Conservation (phyloP, 2,888 invertebrate genomes). For the Pollenia amentaria region DNA sequence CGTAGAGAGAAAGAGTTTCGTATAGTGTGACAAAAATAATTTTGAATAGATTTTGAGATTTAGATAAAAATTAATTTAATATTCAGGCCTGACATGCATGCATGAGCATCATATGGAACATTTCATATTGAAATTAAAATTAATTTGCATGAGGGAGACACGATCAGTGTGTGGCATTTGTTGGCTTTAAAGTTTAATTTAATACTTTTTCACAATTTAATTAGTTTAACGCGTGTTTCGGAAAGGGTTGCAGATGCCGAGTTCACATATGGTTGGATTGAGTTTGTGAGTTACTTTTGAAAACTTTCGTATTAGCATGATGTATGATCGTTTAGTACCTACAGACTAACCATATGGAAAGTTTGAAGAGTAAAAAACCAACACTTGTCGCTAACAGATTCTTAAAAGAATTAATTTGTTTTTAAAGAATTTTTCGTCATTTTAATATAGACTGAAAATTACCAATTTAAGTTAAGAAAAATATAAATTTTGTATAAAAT, state of each 20-base stretch:
- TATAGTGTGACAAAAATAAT: constrained; percentile 58
- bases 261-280: constrained; percentile 23
- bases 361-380: neutral
- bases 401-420: constrained; percentile 4
- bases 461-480: too few species aligned
- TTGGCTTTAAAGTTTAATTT: constrained; percentile 16
- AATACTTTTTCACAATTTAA: constrained; percentile 57
- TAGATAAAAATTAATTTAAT: constrained; percentile 45
- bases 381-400: constrained; percentile 50
- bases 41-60: constrained; percentile 38
- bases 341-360: neutral
- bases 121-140: constrained; percentile 40
- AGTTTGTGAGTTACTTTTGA: constrained; percentile 26
- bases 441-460: too few species aligned
- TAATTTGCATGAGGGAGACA: neutral
- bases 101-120: constrained; percentile 47
- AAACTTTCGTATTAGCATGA: neutral
- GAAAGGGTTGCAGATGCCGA: neutral
- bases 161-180: constrained; percentile 30
- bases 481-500: too few species aligned
- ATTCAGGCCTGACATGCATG: constrained; percentile 29
- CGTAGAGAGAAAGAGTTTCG: neutral
- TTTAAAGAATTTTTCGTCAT: too few species aligned
- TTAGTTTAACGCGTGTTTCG: constrained; percentile 65
- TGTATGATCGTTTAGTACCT: neutral